Conservation (phyloP, 1,140 invertebrate species). For the Diploscapter pachys region DNA sequence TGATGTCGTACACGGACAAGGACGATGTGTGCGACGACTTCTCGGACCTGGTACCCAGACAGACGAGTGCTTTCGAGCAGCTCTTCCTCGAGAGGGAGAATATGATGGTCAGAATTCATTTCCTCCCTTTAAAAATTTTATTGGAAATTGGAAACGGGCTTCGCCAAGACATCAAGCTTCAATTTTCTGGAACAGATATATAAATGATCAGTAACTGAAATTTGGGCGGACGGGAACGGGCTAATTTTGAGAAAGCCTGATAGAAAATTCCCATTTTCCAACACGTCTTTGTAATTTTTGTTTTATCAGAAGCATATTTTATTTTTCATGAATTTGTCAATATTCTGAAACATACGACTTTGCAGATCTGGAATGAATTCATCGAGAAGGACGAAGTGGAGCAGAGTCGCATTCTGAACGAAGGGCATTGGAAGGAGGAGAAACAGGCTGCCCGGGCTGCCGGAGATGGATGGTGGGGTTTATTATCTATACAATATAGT, state of each 20-base stretch:
- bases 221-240: too few species aligned
- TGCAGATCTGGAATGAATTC: slow-evolving; percentile 54
- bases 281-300: neutral
- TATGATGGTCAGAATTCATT: slow-evolving; percentile 44
- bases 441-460: slow-evolving; percentile 17
- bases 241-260: too few species aligned
- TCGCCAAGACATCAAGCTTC: neutral
- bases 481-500: neutral
- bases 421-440: slow-evolving; percentile 4
- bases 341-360: neutral
- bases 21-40: slow-evolving; percentile 55
- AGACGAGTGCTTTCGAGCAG: slow-evolving; percentile 49
- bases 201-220: neutral
- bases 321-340: neutral
- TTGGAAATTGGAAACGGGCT: too few species aligned
- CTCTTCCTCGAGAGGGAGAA: slow-evolving; percentile 48
- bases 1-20: slow-evolving; percentile 41
- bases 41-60: slow-evolving; percentile 47
- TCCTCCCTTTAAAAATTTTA: slow-evolving; percentile 9
- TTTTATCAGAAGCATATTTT: neutral
- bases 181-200: neutral
- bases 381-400: slow-evolving; percentile 51
- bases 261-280: neutral
- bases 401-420: slow-evolving; percentile 42
- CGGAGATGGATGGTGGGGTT: neutral